Conservation (phyloP, 2,113 vertebrate genomes). For the Brachirus orientalis region DNA sequence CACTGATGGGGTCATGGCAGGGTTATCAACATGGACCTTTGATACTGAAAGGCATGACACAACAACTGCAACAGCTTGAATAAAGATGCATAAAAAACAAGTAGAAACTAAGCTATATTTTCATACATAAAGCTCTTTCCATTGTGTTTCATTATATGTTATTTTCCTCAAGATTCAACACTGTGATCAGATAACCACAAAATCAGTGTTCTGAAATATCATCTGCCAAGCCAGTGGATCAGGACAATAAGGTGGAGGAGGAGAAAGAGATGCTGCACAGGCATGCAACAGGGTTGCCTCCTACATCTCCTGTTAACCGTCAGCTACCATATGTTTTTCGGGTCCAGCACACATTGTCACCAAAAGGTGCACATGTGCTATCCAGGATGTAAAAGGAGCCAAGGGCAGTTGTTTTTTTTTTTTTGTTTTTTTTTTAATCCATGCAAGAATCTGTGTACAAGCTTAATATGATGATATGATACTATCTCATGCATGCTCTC, state of each 20-base stretch:
- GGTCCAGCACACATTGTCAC: background rate
- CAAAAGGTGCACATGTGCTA: conserved; percentile 20
- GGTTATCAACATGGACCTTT: conserved; percentile 34
- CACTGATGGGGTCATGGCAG: conserved; percentile 43
- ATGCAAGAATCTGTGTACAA: conserved; percentile 3
- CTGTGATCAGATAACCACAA: no score
- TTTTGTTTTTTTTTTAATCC: conserved; percentile 1
- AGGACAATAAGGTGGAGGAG: conserved; percentile 2
- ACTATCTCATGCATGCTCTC: no score
- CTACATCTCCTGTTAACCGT: conserved; percentile 53
- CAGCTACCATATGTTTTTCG: conserved; percentile 44
- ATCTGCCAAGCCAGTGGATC: conserved; percentile 8
- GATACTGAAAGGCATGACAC: conserved; percentile 19
- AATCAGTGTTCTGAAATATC: conserved; percentile 4
- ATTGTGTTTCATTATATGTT: background rate
- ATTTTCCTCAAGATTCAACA: no score
- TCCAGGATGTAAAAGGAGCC: conserved; percentile 21
- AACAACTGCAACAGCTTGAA: conserved; percentile 5
- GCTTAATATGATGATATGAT: background rate
- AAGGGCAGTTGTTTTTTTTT: background rate
- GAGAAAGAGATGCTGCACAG: conserved; percentile 30
- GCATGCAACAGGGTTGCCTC: conserved; percentile 42
- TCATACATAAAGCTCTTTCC: background rate
- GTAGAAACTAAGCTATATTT: no score
- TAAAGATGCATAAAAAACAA: background rate